These are phyloP conservation scores for Terebella lapidaria DNA, from an alignment of 2,888 invertebrate species.

Conservation along the genomic window DNA sequence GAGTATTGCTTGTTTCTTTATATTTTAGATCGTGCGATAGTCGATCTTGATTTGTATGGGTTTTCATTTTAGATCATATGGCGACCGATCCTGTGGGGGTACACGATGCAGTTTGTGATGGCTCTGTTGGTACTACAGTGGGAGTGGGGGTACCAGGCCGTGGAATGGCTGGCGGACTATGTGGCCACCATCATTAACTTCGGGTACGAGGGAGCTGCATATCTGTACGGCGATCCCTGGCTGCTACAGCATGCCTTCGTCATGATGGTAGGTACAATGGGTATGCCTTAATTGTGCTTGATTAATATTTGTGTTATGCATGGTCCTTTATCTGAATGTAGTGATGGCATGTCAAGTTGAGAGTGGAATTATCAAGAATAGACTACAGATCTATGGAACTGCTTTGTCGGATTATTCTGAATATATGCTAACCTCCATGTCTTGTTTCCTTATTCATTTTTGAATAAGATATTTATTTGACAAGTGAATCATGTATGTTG, in stretches of 20 bases:
- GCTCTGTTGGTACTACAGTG: conserved; percentile 82
- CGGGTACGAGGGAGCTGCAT: conserved; percentile 73
- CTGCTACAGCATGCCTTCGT: conserved; percentile 66
- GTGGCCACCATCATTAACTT: conserved; percentile 74
- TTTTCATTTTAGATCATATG: conserved; percentile 54
- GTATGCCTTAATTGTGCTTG: conserved; percentile 80
- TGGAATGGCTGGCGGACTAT: conserved; percentile 66
- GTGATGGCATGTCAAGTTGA: too few relatives aligned
- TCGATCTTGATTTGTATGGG: neutral
- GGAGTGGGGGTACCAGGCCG: conserved; percentile 69
- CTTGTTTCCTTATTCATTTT: too few relatives aligned
- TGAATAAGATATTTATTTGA: too few relatives aligned
- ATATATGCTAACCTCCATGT: too few relatives aligned
- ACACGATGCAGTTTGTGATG: conserved; percentile 77
- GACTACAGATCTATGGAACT: too few relatives aligned
- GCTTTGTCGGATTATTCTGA: too few relatives aligned
- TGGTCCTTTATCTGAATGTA: too few relatives aligned
- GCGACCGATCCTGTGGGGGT: conserved; percentile 75
- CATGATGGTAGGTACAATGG: conserved; percentile 60
- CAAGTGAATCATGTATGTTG: too few relatives aligned
- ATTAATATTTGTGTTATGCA: too few relatives aligned
- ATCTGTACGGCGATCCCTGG: conserved; percentile 69
- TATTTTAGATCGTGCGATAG: neutral
- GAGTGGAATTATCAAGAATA: too few relatives aligned
- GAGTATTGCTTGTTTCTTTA: neutral